These are phyloP conservation scores for Eudasyphora cyanicolor DNA, from an alignment of 2,888 invertebrate genomes.

Conservation along the genomic window DNA sequence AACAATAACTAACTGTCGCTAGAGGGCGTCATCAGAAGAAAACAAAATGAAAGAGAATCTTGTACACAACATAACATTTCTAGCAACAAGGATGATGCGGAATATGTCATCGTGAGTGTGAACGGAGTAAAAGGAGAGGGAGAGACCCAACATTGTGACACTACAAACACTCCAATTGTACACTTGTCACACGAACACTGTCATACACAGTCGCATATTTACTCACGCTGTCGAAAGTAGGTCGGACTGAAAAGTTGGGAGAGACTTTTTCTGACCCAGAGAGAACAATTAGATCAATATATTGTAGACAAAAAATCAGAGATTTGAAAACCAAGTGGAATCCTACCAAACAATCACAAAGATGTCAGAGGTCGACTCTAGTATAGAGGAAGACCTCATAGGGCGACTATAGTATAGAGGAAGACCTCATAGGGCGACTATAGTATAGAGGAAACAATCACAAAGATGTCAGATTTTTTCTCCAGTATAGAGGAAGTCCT, in stretches of 20 bases:
- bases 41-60: conserved; percentile 21
- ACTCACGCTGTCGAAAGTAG: background rate
- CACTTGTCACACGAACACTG: background rate
- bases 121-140: background rate
- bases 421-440: no score
- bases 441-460: background rate
- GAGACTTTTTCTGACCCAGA: background rate
- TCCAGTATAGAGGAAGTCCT: no score
- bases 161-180: conserved; percentile 43
- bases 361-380: no score
- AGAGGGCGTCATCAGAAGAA: conserved; percentile 50
- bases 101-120: background rate
- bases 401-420: no score
- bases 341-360: no score
- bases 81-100: background rate
- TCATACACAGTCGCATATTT: conserved; percentile 7
- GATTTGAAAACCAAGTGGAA: background rate
- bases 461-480: no score
- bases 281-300: background rate
- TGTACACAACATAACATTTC: background rate
- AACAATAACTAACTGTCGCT: conserved; percentile 60
- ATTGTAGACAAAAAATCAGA: background rate
- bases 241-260: background rate
- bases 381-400: no score
- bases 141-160: conserved; percentile 37